A percentile compares a stretch with the other conserved stretches of the same genome.
Evolutionary conservation across 2,113 vertebrate genomes (phyloP).

Genomic region (Sinocyclocheilus anshuiensis): DNA sequence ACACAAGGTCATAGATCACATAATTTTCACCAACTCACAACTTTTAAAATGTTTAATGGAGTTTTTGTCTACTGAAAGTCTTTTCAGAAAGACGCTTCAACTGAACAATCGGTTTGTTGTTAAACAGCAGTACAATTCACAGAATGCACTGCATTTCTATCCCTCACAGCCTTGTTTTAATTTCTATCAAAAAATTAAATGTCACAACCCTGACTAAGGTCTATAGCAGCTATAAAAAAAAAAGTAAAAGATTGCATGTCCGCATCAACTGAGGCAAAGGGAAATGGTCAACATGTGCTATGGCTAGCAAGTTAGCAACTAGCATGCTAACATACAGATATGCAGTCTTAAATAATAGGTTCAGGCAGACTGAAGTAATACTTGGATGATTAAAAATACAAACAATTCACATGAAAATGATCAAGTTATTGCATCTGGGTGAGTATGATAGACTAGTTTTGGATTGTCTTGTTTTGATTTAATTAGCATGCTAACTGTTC

Average conservation of each 20-base stretch:
- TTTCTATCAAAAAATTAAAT: too few relatives aligned
- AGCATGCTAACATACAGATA: background rate
- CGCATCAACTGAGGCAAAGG: background rate
- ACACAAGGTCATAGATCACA: too few relatives aligned
- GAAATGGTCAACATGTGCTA: background rate
- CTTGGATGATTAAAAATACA: background rate
- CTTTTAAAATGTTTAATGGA: too few relatives aligned
- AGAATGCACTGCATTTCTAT: too few relatives aligned
- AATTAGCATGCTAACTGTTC: background rate
- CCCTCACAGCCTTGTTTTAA: too few relatives aligned
- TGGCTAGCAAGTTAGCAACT: background rate
- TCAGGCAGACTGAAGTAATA: background rate
- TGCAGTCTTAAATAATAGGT: background rate
- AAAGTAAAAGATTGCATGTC: background rate
- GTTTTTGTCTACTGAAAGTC: too few relatives aligned
- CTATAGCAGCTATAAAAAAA: background rate
- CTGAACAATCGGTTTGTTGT: too few relatives aligned
- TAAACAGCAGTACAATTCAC: too few relatives aligned
- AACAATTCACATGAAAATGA: background rate
- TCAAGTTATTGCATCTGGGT: background rate
- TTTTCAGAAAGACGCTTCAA: too few relatives aligned
- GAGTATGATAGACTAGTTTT: background rate
- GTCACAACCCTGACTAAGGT: too few relatives aligned
- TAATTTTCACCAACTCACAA: too few relatives aligned
- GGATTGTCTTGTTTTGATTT: background rate